These are phyloP conservation scores for Ia io DNA, from an alignment of 2,113 vertebrate genomes.

Conservation along the genomic window DNA sequence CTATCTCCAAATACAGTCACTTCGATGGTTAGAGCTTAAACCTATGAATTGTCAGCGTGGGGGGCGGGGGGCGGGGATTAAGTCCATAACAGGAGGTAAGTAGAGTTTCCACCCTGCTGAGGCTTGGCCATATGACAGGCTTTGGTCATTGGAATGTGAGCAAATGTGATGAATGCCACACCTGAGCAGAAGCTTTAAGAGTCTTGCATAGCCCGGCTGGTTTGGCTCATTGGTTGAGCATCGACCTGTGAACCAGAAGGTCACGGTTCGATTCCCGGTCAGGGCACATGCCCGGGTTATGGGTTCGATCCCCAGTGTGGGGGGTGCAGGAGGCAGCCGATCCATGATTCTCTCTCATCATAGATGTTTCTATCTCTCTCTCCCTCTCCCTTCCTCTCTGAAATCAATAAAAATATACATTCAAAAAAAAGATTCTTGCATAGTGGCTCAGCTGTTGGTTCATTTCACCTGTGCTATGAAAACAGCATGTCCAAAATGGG, in stretches of 20 bases:
- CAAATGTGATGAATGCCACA: background rate
- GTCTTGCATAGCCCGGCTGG: background rate
- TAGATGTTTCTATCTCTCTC: too few species aligned
- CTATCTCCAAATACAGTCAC: background rate
- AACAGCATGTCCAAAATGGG: background rate
- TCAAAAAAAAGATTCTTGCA: too few species aligned
- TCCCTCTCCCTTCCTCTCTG: too few species aligned
- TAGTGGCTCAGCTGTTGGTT: background rate
- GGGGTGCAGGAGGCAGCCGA: too few species aligned
- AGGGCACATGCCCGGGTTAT: too few species aligned
- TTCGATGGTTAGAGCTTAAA: background rate
- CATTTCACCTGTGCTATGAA: background rate
- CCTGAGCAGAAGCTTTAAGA: background rate
- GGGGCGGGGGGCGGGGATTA: background rate
- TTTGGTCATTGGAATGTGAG: background rate
- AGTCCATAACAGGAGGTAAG: background rate
- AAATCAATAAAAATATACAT: too few species aligned
- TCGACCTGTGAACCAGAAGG: too few species aligned
- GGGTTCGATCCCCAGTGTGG: too few species aligned
- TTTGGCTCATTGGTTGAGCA: too few species aligned
- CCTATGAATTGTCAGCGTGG: background rate
- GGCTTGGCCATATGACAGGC: background rate
- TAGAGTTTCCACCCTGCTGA: background rate
- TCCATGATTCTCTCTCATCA: too few species aligned
- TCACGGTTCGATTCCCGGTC: too few species aligned